Conservation (phyloP, 2,888 invertebrate species). For the Allacma fusca region DNA sequence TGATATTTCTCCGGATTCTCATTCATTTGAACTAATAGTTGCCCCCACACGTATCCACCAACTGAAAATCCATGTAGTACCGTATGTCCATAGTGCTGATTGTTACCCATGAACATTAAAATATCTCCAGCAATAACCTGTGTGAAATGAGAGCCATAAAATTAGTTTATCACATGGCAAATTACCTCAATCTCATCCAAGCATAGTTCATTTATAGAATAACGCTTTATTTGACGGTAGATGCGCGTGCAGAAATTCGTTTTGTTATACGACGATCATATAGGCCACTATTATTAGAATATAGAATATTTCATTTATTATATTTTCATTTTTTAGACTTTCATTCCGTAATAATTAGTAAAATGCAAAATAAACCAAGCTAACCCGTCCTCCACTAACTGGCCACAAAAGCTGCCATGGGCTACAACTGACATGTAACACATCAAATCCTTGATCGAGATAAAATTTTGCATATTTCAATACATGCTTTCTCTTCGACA, state of each 20-base stretch:
- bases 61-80: conserved; percentile 82
- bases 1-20: conserved; percentile 67
- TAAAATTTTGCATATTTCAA: conserved; percentile 82
- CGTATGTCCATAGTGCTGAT: conserved; percentile 73
- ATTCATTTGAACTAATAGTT: conserved; percentile 72
- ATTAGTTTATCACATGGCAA: too few species aligned
- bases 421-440: conserved; percentile 77
- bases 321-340: too few species aligned
- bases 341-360: not conserved
- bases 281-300: too few species aligned
- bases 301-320: too few species aligned
- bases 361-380: conserved; percentile 1
- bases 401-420: conserved; percentile 90
- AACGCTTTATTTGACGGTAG: too few species aligned
- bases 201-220: too few species aligned
- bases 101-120: conserved; percentile 76
- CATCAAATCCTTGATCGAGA: conserved; percentile 84
- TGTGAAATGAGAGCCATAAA: too few species aligned
- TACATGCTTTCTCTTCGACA: conserved; percentile 82
- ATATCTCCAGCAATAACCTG: conserved; percentile 79
- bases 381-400: conserved; percentile 77
- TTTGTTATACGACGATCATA: too few species aligned
- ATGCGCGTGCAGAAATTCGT: too few species aligned
- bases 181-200: too few species aligned
- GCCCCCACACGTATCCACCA: conserved; percentile 87